Base-by-base conservation (phyloP, 2,113 vertebrate species). In the Onychostoma macrolepis region DNA sequence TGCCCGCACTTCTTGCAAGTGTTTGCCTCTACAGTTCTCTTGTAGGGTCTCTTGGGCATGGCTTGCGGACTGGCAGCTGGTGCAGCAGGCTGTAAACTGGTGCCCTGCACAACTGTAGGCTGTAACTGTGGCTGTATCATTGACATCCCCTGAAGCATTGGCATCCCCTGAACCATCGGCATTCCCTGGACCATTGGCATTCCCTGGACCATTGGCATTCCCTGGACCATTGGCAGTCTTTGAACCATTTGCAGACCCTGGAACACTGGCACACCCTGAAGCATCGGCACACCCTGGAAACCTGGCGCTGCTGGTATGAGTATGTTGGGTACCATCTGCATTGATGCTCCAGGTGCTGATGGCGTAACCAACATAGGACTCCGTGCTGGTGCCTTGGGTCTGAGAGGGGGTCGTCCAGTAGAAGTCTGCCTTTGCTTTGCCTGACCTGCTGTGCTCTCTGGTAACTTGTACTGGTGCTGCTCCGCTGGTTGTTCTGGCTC, bases 1-100 rank as follows among this genome's bases (percentile, higher is more conserved):
- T 26, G n/a, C 5, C 10, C 10, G 4, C 58, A 63, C 7, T 63
- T 63, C n/a, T 63, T 63, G 9, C n/a, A 63, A 3, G n/a, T 26
- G n/a, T 63, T 63, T 8, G 58, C n/a, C n/a, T 63, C n/a, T 12
- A 63, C 58, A 26, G 58, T 38, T 72, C 69, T 36, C 17, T 7
- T 71, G 67, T 71, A 71, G 67, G 30, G 67, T 71, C 33, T 21
- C 67, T 72, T 72, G 33, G 69, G 69, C 33, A 72, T 33, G 11
- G 65, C 8, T 33, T 28, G 26, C 5, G 26, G 28, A 69, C 2
- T 72, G 30, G 69, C 30, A 72, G 15, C 33, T 36, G 69, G 69
- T 69, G 67, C 13, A 69, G 30, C 15, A 33, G 30, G 67, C 6
- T 72, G 69, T 38, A 17, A 72, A 33, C 15, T 36, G 17, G 33